phyloP scores from a whole-genome alignment of 2,888 invertebrate species.

The Dorcus hopei region DNA sequence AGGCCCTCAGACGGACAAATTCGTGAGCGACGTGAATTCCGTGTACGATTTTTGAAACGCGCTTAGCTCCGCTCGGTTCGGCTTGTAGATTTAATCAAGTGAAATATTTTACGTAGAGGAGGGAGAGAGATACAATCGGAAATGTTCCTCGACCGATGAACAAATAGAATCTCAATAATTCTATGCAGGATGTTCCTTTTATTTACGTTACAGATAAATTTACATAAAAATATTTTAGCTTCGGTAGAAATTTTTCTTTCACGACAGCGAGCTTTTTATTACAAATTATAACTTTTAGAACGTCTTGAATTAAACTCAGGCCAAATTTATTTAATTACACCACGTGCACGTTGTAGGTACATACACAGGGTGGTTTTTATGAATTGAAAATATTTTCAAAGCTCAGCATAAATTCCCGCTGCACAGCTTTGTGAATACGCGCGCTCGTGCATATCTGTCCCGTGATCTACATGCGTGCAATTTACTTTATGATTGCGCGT shows the following conservation, averaged over 20 bases:
- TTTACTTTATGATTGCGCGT: conserved; percentile 30
- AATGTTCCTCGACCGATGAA: not conserved
- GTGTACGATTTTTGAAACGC: not conserved
- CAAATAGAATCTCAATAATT: not conserved
- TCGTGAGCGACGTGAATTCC: not conserved
- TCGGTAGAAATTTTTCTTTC: no score
- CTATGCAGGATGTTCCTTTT: not conserved
- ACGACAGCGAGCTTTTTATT: no score
- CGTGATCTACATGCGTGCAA: conserved; percentile 29
- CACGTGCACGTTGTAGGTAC: no score
- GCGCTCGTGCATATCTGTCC: conserved; percentile 28
- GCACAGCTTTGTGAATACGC: conserved; percentile 5
- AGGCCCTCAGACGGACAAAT: not conserved
- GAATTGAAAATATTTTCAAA: not conserved
- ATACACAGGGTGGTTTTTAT: no score
- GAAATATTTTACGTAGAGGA: not conserved
- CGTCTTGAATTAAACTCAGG: no score
- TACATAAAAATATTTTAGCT: no score
- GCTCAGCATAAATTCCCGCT: not conserved
- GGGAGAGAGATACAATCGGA: not conserved
- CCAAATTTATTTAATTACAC: no score
- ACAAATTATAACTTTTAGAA: no score
- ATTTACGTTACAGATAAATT: not conserved
- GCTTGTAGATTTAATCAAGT: conserved; percentile 1
- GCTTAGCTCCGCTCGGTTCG: not conserved